Percentiles rank a stretch among this genome's conserved stretches.
Conservation (phyloP, 2,797 vertebrate species). For the Hybognathus amarus region DNA sequence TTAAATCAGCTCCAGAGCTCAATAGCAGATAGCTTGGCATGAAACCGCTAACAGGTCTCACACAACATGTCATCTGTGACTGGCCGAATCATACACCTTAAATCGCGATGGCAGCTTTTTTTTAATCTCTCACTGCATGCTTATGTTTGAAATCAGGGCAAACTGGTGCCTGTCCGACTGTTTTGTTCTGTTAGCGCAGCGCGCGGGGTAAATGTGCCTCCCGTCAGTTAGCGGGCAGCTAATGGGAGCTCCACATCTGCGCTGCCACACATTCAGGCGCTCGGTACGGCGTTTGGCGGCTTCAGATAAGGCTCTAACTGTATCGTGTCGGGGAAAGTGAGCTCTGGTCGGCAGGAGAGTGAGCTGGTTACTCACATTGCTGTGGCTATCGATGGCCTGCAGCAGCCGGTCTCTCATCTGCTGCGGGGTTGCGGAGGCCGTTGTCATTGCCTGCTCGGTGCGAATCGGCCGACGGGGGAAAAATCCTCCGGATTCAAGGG, state of each 20-base stretch:
- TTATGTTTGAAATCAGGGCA: neutral
- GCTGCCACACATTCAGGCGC: neutral
- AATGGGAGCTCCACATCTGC: conserved; percentile 23
- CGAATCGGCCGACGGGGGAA: conserved; percentile 85
- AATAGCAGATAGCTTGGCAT: conserved; percentile 30
- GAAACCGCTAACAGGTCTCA: conserved; percentile 26
- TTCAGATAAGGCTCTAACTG: neutral
- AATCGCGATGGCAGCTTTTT: neutral
- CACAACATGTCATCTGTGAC: conserved; percentile 33
- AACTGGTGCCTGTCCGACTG: neutral
- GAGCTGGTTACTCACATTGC: conserved; percentile 87
- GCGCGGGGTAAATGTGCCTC: conserved; percentile 8
- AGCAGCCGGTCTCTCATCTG: conserved; percentile 99
- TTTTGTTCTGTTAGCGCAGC: neutral
- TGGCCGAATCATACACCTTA: neutral
- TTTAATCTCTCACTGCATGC: neutral
- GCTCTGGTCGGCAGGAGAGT: conserved; percentile 1
- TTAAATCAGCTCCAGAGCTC: neutral
- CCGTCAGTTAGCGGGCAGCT: conserved; percentile 37
- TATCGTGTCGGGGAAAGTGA: neutral
- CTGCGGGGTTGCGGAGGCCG: conserved; percentile 97
- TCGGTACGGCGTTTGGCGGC: neutral
- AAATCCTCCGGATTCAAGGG: conserved; percentile 81
- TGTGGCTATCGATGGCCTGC: conserved; percentile 97
- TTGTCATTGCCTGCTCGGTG: conserved; percentile 95